Percentiles rank a stretch among this genome's conserved stretches.
These are phyloP conservation scores for Hexactinellida sp. DNA, from an alignment of 37 sponge, comb jelly and placozoan genomes.

Conservation along the genomic window DNA sequence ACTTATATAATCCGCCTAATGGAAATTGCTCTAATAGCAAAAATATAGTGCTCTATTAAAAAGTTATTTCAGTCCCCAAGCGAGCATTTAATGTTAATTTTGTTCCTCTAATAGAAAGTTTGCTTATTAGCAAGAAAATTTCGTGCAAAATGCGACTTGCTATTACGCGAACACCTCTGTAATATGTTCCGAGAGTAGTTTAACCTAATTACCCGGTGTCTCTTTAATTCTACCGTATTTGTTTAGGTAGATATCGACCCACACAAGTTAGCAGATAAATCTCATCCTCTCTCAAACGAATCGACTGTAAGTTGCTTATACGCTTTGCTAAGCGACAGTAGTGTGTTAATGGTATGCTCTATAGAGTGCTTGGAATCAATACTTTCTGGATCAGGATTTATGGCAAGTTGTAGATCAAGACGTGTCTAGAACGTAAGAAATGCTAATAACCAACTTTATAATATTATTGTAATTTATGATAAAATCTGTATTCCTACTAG, in stretches of 20 bases:
- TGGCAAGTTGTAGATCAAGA: constrained; percentile 60
- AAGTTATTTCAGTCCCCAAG: no score
- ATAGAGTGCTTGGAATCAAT: constrained; percentile 94
- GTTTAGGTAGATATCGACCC: not conserved
- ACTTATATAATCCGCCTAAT: not conserved
- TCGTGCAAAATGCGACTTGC: no score
- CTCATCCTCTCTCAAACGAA: constrained; percentile 5
- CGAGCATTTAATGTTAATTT: no score
- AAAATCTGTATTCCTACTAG: no score
- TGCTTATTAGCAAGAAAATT: no score
- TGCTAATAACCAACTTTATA: not conserved
- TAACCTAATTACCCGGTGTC: no score
- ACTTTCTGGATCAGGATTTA: constrained; percentile 68
- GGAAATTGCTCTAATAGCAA: no score
- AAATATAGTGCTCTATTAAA: no score
- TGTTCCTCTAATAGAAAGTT: no score
- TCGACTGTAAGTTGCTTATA: not conserved
- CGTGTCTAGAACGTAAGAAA: constrained; percentile 59
- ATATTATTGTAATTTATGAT: no score
- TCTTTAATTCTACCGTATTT: not conserved
- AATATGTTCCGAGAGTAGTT: no score
- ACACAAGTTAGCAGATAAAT: not conserved
- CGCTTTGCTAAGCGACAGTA: not conserved
- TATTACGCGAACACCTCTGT: no score
- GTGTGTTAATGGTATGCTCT: not conserved